Evolutionary conservation across 37 sponge, comb jelly and placozoan genomes (phyloP).

Genomic region (Aplysina aerophoba): DNA sequence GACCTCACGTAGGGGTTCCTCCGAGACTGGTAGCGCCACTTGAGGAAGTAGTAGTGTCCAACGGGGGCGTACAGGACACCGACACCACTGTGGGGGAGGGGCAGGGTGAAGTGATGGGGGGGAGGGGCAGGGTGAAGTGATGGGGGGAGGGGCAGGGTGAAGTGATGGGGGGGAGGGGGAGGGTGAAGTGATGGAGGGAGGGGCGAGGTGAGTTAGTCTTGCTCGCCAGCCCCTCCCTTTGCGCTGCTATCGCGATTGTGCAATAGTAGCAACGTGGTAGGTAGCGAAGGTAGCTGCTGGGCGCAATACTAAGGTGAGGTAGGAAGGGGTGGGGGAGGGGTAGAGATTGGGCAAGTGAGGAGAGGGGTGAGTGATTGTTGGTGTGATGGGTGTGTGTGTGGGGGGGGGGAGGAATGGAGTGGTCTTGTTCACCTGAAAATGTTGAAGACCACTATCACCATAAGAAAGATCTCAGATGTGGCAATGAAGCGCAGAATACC

Average conservation of each 20-base stretch:
- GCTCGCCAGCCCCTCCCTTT: too few species aligned
- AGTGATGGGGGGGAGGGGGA: not conserved
- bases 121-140: not conserved
- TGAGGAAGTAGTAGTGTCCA: slow-evolving; percentile 60
- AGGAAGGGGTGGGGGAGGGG: too few species aligned
- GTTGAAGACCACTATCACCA: slow-evolving; percentile 54
- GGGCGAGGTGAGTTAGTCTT: too few species aligned
- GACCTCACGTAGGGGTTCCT: slow-evolving; percentile 58
- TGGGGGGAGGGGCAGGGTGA: not conserved
- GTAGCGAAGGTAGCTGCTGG: too few species aligned
- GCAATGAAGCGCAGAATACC: slow-evolving; percentile 55
- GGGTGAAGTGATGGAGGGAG: too few species aligned
- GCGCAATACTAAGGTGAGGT: too few species aligned
- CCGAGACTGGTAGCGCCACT: slow-evolving; percentile 53
- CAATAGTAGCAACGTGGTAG: too few species aligned
- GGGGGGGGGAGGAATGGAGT: not conserved
- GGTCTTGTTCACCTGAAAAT: slow-evolving; percentile 33
- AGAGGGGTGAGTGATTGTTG: not conserved
- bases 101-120: not conserved
- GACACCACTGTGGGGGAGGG: slow-evolving; percentile 31
- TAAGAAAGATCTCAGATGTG: slow-evolving; percentile 65
- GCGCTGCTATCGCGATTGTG: too few species aligned
- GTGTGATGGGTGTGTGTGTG: not conserved
- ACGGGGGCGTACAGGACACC: slow-evolving; percentile 59
- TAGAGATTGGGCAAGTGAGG: too few species aligned